phyloP scores from a whole-genome alignment of 2,113 vertebrate genomes.

The Gymnocephalus cernua region DNA sequence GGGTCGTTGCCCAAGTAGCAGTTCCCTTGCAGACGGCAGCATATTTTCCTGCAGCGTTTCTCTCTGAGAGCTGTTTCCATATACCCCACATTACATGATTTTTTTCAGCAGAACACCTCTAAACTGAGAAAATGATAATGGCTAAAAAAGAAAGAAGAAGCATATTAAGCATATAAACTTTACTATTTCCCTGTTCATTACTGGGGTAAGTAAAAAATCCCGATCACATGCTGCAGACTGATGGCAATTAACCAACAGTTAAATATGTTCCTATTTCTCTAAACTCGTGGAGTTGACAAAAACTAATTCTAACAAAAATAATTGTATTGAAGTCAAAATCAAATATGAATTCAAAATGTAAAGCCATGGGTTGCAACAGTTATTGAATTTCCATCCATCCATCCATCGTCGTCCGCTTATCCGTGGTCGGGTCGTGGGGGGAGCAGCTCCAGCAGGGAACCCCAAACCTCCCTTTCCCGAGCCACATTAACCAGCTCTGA shows the following conservation, averaged over 20 bases:
- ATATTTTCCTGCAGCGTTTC: conserved; percentile 10
- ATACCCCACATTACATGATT: not conserved
- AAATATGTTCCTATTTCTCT: not conserved
- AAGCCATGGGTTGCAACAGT: not conserved
- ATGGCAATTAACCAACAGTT: not conserved
- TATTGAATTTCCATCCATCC: too few relatives aligned
- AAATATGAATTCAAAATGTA: not conserved
- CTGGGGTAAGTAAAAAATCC: not conserved
- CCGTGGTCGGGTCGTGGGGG: too few relatives aligned
- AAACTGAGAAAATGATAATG: conserved; percentile 3
- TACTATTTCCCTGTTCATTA: conserved; percentile 1
- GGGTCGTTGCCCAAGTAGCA: not conserved
- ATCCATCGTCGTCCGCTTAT: too few relatives aligned
- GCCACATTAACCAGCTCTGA: too few relatives aligned
- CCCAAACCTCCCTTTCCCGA: too few relatives aligned
- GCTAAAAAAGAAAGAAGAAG: not conserved
- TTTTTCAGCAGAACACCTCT: not conserved
- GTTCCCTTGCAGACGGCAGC: not conserved
- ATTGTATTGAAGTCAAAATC: not conserved
- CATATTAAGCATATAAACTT: not conserved
- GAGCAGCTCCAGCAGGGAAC: too few relatives aligned
- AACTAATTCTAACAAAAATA: too few relatives aligned
- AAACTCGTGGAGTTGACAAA: not conserved
- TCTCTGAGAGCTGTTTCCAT: not conserved
- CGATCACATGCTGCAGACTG: not conserved